phyloP scores from a whole-genome alignment of 35 echinoderm and acorn worm species.

The Ophiothrix spiculata region DNA sequence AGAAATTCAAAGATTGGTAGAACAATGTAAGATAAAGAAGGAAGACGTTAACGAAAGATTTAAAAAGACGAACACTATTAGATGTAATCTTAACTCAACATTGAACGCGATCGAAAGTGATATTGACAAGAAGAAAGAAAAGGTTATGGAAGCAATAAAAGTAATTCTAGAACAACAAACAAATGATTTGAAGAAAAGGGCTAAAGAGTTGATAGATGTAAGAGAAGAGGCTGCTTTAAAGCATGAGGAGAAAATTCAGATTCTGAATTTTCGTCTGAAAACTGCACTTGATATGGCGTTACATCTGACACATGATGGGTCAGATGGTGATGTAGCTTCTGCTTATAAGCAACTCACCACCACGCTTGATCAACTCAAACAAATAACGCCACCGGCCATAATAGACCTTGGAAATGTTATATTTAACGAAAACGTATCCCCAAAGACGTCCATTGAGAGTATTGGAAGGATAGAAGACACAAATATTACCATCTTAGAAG shows the following conservation, averaged over 20 bases:
- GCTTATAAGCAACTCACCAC: neutral
- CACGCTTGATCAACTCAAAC: neutral
- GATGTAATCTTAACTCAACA: neutral
- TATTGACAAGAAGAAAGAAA: neutral
- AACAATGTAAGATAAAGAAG: neutral
- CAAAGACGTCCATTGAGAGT: neutral
- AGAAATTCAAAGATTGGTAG: neutral
- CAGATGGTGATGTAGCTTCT: neutral
- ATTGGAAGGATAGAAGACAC: neutral
- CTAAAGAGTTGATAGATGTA: neutral
- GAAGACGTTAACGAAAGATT: neutral
- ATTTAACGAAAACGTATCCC: neutral
- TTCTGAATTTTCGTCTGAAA: neutral
- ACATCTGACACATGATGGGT: neutral
- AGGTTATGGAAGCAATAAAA: neutral
- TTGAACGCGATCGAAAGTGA: neutral
- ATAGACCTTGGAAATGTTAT: neutral
- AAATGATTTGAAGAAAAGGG: neutral
- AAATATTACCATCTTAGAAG: neutral
- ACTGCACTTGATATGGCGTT: neutral
- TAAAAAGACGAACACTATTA: neutral
- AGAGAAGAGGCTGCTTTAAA: neutral
- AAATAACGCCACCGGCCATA: neutral
- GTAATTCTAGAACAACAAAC: neutral
- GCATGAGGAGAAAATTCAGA: neutral